Evolutionary conservation across 2,797 vertebrate genomes (phyloP), one percentile per base, ranked within the genome.

Genomic region (Lithobates sylvaticus): DNA sequence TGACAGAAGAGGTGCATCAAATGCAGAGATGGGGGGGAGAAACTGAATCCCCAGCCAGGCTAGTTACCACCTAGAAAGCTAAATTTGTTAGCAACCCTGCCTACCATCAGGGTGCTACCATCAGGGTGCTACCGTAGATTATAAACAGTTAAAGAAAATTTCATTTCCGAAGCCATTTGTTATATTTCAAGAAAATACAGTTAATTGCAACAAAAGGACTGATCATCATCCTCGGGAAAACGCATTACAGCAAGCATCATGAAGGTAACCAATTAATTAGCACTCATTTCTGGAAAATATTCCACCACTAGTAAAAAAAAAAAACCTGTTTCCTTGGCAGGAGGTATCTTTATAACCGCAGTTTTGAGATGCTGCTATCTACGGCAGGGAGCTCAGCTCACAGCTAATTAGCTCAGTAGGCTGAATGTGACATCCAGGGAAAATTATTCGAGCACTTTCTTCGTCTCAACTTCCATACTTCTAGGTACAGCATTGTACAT

Each of bases 181-280:
- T n/a, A 3, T n/a, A 65, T 47, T 47, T 47, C 13, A 79, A 79
- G 39, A 26, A 79, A 68, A 79, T 13, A 67, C 36, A 47, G 26
- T 26, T 75, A 83, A 83, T 65, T 83, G 58, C 54, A 73, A 54
- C 69, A 73, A 64, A 54, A 72, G 47, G 69, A 32, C 77, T 36
- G 50, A 81, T 16, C 69, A 81, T 61, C 47, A 39, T 72, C 69
- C 29, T 73, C 9, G 34, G 29, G 61, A 32, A 81, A 81, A 71
- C 12, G 69, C 64, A 68, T 72, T 81, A 81, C 69, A 73, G 32
- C 79, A 64, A 64, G 71, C 16, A 75, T 65, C 26, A 26, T 21
- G 71, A 47, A 73, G 70, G 50, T 36, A 82, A 58, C 69, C 26
- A 65, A 74, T 64, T 82, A 82, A 83, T 83, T 83, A 83, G 68